A percentile compares a stretch with the other conserved stretches of the same genome.
phyloP scores from a whole-genome alignment of 2,113 vertebrate genomes.

The Ammodytes dubius region DNA sequence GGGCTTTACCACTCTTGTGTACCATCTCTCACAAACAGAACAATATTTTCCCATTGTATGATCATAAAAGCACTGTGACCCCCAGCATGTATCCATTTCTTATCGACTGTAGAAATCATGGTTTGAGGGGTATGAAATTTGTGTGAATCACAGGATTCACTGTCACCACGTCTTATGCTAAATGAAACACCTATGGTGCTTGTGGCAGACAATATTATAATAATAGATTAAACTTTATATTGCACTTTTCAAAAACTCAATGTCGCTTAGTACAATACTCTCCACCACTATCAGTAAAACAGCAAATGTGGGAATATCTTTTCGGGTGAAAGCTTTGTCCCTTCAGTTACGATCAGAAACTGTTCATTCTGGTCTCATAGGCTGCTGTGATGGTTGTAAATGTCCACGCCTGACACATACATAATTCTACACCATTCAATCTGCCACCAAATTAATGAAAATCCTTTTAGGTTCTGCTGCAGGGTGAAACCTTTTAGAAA shows the following conservation, averaged over 20 bases:
- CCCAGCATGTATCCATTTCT: background rate
- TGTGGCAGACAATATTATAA: background rate
- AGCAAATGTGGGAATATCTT: background rate
- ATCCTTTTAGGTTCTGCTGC: background rate
- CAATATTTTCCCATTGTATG: background rate
- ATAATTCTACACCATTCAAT: conserved; percentile 7
- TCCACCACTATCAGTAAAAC: too few relatives aligned
- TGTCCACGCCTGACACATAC: background rate
- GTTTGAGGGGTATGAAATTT: background rate
- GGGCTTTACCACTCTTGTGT: background rate
- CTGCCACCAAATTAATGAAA: background rate
- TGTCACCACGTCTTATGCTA: background rate
- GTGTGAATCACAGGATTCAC: background rate
- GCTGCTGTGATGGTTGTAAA: background rate
- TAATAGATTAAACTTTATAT: too few relatives aligned
- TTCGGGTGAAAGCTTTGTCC: background rate
- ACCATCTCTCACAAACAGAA: background rate
- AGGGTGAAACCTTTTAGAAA: background rate
- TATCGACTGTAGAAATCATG: background rate
- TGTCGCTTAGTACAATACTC: background rate
- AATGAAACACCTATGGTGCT: background rate
- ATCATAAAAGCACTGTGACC: background rate
- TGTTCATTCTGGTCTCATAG: background rate
- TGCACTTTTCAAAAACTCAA: too few relatives aligned
- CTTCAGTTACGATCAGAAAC: background rate